A percentile compares a stretch with the other conserved stretches of the same genome.
phyloP scores from a whole-genome alignment of 1,140 invertebrate genomes.

The Whitmania pigra region DNA sequence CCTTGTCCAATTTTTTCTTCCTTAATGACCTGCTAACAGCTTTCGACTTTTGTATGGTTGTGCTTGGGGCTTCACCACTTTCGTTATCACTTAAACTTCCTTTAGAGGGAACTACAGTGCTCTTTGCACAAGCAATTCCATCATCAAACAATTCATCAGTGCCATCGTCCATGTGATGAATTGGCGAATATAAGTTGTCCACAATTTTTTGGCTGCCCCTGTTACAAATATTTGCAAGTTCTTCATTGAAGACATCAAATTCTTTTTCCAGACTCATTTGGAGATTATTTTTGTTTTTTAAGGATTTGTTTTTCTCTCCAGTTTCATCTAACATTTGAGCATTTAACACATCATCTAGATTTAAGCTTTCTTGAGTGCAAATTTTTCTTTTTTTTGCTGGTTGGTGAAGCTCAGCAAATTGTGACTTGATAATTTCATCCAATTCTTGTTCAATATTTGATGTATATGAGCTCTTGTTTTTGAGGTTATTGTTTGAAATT shows the following conservation, averaged over 20 bases:
- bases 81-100: background rate
- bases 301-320: background rate
- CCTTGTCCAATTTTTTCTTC: slow-evolving; percentile 4
- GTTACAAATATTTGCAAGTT: background rate
- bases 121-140: background rate
- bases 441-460: slow-evolving; percentile 7
- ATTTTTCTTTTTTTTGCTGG: background rate
- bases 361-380: slow-evolving; percentile 8
- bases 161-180: background rate
- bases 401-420: background rate
- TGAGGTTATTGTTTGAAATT: too few species aligned
- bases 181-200: too few species aligned
- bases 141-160: slow-evolving; percentile 6
- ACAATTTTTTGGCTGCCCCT: background rate
- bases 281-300: background rate
- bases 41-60: background rate
- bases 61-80: background rate
- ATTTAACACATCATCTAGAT: background rate
- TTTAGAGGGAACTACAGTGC: background rate
- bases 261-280: background rate
- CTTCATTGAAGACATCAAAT: slow-evolving; percentile 15
- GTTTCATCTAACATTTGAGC: background rate
- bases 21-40: background rate
- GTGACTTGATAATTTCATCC: slow-evolving; percentile 6
- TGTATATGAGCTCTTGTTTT: background rate